These are phyloP conservation scores for Stenotaenia linearis DNA, from an alignment of 2,888 invertebrate genomes.

Conservation along the genomic window DNA sequence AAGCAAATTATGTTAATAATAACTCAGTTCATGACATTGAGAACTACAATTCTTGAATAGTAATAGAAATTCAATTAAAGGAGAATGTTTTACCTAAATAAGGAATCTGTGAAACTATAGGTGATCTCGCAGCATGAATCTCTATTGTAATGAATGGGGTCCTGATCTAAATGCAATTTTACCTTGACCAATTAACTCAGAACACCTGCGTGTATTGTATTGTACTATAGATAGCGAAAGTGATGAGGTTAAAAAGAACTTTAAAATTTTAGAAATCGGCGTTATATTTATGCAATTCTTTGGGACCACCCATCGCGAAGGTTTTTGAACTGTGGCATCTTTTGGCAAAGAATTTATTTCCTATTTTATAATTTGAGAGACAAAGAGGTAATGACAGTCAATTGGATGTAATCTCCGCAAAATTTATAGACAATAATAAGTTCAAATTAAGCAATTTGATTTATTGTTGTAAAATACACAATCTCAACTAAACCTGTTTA, in stretches of 20 bases:
- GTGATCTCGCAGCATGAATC: not conserved
- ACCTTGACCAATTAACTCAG: not conserved
- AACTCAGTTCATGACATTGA: not conserved
- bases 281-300: not conserved
- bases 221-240: not conserved
- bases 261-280: not conserved
- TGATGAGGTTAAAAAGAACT: not conserved
- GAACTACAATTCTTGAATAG: not conserved
- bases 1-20: no score
- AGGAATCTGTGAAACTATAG: not conserved
- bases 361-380: not conserved
- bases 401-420: not conserved
- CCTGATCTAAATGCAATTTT: not conserved
- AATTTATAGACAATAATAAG: constrained; percentile 9
- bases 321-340: not conserved
- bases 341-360: not conserved
- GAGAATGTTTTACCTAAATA: not conserved
- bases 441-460: not conserved
- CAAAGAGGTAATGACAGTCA: not conserved
- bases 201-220: not conserved
- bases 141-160: not conserved
- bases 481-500: not conserved
- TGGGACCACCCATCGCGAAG: not conserved
- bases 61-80: not conserved
- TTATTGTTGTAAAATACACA: not conserved